Evolutionary conservation across 2,113 vertebrate genomes (phyloP), one percentile per base, ranked within the genome.

Genomic region (Hipposideros armiger): DNA sequence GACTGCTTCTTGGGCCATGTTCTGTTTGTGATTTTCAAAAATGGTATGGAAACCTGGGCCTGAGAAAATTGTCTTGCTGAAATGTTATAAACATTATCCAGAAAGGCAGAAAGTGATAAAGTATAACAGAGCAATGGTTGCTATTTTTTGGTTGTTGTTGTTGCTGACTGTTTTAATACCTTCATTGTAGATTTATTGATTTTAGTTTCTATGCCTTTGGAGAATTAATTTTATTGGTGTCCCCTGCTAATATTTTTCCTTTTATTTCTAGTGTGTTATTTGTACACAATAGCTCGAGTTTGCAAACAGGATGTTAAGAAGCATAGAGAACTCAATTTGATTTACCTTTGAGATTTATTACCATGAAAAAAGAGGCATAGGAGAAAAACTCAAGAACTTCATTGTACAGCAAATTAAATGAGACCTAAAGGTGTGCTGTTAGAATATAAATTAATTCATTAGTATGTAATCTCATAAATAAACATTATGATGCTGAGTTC

Each of bases 401-500:
- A 54, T 84, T 96, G 72, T 62, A 40, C 22, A 88, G 62, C 8
- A 87, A 84, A 90, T 28, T 78, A n/a, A 56, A 83, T 74, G 42
- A 94, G 19, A 78, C 30, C 80, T 47, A 89, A n/a, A 81, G 52
- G 15, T 62, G 26, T 88, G 10, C 58, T 86, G 24, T 81, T 83
- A 76, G 82, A 91, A 93, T 91, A 82, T 56, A 90, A 97, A 95
- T 32, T 72, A 94, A 91, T 83, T 94, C 42, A 91, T 96, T 91
- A 95, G 87, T 67, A 77, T 40, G 4, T 52, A 97, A 78, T 95
- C 52, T 87, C 87, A 26, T 90, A 93, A 94, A 76, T 3, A 86
- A 90, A 96, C 2, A 90, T 58, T 73, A 70, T 80, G 56, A 87
- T 94, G 30, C 22, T 78, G 45, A 87, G 22, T 67, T 84, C 1